Evolutionary conservation across 2,113 vertebrate species (phyloP).

Genomic region (Amazona guildingii): DNA sequence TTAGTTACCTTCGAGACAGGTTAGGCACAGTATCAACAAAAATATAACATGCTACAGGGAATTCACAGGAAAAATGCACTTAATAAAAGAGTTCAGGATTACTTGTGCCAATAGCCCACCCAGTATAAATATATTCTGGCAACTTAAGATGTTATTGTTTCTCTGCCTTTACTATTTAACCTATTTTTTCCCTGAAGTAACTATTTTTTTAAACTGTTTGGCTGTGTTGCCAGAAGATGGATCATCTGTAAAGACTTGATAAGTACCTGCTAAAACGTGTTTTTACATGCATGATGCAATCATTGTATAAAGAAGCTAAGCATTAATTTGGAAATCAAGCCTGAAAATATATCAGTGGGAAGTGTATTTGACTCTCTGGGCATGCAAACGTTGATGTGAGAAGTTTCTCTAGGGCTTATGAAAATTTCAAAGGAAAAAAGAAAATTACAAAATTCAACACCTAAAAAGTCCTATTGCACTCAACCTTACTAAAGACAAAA

Average conservation of each 20-base stretch:
- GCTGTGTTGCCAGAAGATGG: background rate
- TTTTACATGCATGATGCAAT: background rate
- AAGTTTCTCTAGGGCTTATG: background rate
- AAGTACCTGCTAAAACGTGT: background rate
- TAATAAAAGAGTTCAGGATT: background rate
- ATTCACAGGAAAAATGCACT: constrained; percentile 54
- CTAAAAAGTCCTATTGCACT: background rate
- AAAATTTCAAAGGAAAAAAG: background rate
- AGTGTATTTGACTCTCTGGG: background rate
- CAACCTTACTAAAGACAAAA: background rate
- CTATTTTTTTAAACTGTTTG: background rate
- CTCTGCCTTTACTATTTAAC: background rate
- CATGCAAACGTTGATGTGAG: background rate
- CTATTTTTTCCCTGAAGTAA: background rate
- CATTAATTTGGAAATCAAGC: background rate
- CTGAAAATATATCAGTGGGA: background rate
- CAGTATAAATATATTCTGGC: constrained; percentile 34
- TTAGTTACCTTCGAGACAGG: constrained; percentile 23
- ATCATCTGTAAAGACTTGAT: background rate
- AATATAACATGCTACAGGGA: background rate
- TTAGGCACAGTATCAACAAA: background rate
- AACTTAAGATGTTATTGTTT: constrained; percentile 14
- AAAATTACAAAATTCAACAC: background rate
- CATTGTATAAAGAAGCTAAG: background rate
- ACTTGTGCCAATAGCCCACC: constrained; percentile 21